Evolutionary conservation across 2,113 vertebrate genomes (phyloP).

Genomic region (Colius striatus): DNA sequence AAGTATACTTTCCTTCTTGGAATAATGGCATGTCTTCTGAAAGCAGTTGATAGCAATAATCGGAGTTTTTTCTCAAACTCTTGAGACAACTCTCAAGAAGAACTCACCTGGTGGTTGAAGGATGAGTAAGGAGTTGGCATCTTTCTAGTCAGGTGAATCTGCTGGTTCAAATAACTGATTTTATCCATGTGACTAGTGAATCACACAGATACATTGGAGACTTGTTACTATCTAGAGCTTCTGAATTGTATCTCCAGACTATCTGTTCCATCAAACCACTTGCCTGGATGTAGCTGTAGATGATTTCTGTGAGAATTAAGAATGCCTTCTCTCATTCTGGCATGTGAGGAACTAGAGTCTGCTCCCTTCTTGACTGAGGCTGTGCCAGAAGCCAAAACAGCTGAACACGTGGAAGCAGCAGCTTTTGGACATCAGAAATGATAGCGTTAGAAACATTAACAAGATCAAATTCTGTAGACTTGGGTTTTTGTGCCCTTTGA

Average conservation of each 20-base stretch:
- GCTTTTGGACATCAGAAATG: conserved; percentile 58
- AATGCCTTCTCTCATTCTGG: conserved; percentile 45
- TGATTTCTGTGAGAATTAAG: conserved; percentile 11
- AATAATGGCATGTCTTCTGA: not conserved
- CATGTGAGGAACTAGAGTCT: conserved; percentile 64
- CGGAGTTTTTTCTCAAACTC: not conserved
- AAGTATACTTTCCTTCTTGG: not conserved
- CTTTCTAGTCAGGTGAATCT: not conserved
- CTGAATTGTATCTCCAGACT: not conserved
- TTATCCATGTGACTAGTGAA: not conserved
- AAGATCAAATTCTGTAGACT: conserved; percentile 63
- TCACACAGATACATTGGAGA: not conserved
- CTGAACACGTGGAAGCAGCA: conserved; percentile 53
- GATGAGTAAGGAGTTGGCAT: not conserved
- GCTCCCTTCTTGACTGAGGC: conserved; percentile 48
- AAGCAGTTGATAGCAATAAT: not conserved
- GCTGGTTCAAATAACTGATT: not conserved
- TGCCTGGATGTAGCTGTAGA: not conserved
- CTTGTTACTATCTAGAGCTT: not conserved
- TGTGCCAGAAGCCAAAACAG: conserved; percentile 66
- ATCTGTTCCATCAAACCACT: not conserved
- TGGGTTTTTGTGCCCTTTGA: conserved; percentile 44
- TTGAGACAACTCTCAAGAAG: not conserved
- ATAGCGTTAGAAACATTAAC: conserved; percentile 12
- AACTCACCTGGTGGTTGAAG: not conserved